These are phyloP conservation scores for Mastomys natalensis DNA, from an alignment of 2,113 vertebrate genomes.

Conservation along the genomic window DNA sequence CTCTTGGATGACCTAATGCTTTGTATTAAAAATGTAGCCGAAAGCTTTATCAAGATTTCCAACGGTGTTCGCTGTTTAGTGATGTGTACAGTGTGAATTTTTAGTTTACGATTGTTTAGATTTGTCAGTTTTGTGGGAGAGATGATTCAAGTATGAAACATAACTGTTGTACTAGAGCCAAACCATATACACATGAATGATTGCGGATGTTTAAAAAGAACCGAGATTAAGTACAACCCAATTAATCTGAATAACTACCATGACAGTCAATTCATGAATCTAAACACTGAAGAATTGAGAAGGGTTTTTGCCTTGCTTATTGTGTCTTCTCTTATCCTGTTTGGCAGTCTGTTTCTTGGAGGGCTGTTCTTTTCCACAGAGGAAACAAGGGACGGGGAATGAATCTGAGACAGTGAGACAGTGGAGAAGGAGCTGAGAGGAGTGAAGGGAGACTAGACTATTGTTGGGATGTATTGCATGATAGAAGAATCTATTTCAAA, in stretches of 20 bases:
- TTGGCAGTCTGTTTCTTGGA: background rate
- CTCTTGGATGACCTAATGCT: background rate
- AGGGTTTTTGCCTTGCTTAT: background rate
- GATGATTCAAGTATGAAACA: background rate
- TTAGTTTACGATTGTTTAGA: slow-evolving; percentile 30
- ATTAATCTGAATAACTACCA: background rate
- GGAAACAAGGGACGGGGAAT: background rate
- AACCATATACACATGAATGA: background rate
- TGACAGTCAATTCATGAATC: background rate
- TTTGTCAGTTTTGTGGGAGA: background rate
- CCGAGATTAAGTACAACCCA: background rate
- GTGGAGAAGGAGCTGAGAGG: background rate
- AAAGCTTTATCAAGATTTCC: background rate
- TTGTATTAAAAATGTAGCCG: background rate
- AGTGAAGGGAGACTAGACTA: background rate
- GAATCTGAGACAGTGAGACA: background rate
- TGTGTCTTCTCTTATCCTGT: background rate
- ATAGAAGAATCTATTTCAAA: background rate
- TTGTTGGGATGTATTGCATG: background rate
- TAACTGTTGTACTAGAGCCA: background rate
- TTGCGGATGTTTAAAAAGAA: background rate
- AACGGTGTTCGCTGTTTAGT: background rate
- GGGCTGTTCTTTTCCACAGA: background rate
- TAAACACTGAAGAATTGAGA: slow-evolving; percentile 14
- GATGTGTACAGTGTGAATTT: background rate